Evolutionary conservation across 1,140 invertebrate species (phyloP).

Genomic region (Spodoptera litura): DNA sequence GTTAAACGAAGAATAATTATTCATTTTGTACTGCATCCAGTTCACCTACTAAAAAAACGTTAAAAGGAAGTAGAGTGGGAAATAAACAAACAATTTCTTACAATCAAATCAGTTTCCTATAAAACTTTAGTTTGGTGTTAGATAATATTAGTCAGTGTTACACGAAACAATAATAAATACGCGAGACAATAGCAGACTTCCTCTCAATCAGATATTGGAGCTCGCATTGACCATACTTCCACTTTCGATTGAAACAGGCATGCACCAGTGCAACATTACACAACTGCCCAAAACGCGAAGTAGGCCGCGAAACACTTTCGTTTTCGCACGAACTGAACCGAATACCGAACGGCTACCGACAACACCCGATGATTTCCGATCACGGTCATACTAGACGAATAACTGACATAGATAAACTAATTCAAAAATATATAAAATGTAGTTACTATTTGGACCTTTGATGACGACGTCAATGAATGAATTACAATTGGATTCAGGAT

Average conservation of each 20-base stretch:
- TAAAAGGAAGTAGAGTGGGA: no score
- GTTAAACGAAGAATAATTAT: no score
- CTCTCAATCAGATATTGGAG: neutral
- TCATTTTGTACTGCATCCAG: no score
- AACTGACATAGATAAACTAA: slow-evolving; percentile 7
- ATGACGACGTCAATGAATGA: neutral
- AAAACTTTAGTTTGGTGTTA: no score
- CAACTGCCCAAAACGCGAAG: slow-evolving; percentile 65
- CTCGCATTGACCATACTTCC: slow-evolving; percentile 4
- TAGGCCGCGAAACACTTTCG: slow-evolving; percentile 74
- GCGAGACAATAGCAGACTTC: slow-evolving; percentile 2
- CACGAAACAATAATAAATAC: no score
- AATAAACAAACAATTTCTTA: neutral
- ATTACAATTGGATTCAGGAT: neutral
- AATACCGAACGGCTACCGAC: slow-evolving; percentile 7
- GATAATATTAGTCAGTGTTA: no score
- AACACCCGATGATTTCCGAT: slow-evolving; percentile 27
- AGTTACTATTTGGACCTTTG: neutral
- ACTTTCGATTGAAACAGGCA: slow-evolving; percentile 43
- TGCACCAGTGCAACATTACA: slow-evolving; percentile 73
- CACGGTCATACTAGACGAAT: slow-evolving; percentile 8
- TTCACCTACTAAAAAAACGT: no score
- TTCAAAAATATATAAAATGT: neutral
- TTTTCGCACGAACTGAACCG: slow-evolving; percentile 57
- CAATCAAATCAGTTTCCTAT: neutral